Conservation (phyloP, 2,888 invertebrate genomes). For the Nebria salina region DNA sequence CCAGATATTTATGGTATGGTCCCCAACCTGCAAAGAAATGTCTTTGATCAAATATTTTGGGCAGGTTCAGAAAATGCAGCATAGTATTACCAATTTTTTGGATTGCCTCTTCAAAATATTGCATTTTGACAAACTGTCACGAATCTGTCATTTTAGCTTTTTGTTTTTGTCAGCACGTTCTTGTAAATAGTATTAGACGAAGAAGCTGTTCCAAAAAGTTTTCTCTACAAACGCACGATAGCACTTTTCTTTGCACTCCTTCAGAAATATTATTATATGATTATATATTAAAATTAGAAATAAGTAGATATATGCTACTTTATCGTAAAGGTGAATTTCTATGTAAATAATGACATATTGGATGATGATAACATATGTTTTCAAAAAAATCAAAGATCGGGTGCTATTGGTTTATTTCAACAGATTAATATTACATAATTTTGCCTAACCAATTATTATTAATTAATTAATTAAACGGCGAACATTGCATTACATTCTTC, state of each 20-base stretch:
- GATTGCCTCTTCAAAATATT: slow-evolving; percentile 28
- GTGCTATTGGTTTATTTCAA: background rate
- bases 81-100: slow-evolving; percentile 4
- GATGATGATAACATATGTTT: too few relatives aligned
- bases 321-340: too few relatives aligned
- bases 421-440: background rate
- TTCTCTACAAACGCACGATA: too few relatives aligned
- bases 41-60: background rate
- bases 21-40: slow-evolving; percentile 57
- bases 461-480: slow-evolving; percentile 6
- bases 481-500: slow-evolving; percentile 15
- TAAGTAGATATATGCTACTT: too few relatives aligned
- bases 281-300: too few relatives aligned
- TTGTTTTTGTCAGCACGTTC: background rate
- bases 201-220: too few relatives aligned
- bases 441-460: background rate
- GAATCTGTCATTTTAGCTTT: background rate
- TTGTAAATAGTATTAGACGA: background rate
- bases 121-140: slow-evolving; percentile 18
- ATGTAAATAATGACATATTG: too few relatives aligned
- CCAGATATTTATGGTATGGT: slow-evolving; percentile 56
- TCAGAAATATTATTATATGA: too few relatives aligned
- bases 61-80: background rate
- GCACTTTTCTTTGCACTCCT: too few relatives aligned
- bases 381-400: background rate